Evolutionary conservation across 2,888 invertebrate species (phyloP).

Genomic region (Apodemia zela): DNA sequence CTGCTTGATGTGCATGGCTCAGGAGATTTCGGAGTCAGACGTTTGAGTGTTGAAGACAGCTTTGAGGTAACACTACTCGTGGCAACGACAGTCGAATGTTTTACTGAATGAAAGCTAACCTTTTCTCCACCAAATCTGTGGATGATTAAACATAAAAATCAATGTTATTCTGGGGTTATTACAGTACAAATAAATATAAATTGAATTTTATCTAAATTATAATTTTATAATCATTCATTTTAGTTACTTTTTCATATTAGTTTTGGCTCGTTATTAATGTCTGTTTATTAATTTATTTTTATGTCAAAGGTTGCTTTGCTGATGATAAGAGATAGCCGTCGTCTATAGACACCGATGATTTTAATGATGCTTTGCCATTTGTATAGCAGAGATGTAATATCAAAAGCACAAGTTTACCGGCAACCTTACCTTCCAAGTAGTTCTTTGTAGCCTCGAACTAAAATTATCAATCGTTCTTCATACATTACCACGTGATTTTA

Average conservation of each 20-base stretch:
- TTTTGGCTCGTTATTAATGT: too few species aligned
- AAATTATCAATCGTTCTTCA: too few species aligned
- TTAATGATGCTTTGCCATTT: too few species aligned
- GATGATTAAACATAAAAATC: slow-evolving; percentile 18
- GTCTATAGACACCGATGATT: background rate
- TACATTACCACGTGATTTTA: too few species aligned
- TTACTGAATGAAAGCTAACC: slow-evolving; percentile 86
- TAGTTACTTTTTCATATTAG: too few species aligned
- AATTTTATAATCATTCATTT: too few species aligned
- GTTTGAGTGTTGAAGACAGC: slow-evolving; percentile 76
- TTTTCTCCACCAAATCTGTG: slow-evolving; percentile 84
- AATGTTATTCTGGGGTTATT: background rate
- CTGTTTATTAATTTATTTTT: too few species aligned
- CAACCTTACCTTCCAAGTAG: too few species aligned
- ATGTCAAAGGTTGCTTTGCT: background rate
- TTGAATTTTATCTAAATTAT: too few species aligned
- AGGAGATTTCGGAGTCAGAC: slow-evolving; percentile 73
- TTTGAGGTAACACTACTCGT: slow-evolving; percentile 76
- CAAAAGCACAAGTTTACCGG: background rate
- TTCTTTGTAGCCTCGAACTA: too few species aligned
- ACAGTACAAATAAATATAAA: background rate
- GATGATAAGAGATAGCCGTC: background rate
- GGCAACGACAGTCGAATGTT: slow-evolving; percentile 70
- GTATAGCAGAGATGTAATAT: background rate
- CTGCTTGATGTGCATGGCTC: slow-evolving; percentile 80